Conservation (phyloP, 1,140 invertebrate species). For the Parasteatoda tepidariorum region DNA sequence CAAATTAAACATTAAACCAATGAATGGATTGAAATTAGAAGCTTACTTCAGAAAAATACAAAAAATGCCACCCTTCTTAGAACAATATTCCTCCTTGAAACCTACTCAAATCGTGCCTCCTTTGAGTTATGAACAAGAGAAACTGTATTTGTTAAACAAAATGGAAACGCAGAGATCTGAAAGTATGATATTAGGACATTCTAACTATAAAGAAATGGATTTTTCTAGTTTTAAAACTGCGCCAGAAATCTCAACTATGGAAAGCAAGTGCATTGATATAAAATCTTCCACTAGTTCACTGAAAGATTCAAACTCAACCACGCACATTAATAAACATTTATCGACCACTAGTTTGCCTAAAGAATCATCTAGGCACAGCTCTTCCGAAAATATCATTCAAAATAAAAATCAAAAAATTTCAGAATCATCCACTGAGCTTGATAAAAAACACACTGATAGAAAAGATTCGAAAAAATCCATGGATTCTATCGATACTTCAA, state of each 20-base stretch:
- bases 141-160: conserved; percentile 34
- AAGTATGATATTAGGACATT: background rate
- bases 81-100: conserved; percentile 49
- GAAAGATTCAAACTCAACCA: conserved; percentile 9
- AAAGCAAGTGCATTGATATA: background rate
- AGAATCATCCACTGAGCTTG: conserved; percentile 11
- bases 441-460: conserved; percentile 15
- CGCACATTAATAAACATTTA: conserved; percentile 23
- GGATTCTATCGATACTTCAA: conserved; percentile 13
- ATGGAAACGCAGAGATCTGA: conserved; percentile 36
- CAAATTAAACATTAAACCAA: conserved; percentile 60
- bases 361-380: conserved; percentile 26
- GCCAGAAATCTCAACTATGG: background rate
- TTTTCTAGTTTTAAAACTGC: background rate
- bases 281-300: background rate
- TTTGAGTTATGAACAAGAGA: conserved; percentile 47
- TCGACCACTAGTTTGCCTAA: conserved; percentile 26
- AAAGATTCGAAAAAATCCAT: conserved; percentile 34
- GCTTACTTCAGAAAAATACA: conserved; percentile 59
- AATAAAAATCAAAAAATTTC: conserved; percentile 10
- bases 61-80: conserved; percentile 57
- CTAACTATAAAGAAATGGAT: conserved; percentile 23
- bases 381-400: conserved; percentile 20
- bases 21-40: conserved; percentile 61
- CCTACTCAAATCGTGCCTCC: conserved; percentile 58